Evolutionary conservation across 2,888 invertebrate genomes (phyloP).

Genomic region (Nineta flava): DNA sequence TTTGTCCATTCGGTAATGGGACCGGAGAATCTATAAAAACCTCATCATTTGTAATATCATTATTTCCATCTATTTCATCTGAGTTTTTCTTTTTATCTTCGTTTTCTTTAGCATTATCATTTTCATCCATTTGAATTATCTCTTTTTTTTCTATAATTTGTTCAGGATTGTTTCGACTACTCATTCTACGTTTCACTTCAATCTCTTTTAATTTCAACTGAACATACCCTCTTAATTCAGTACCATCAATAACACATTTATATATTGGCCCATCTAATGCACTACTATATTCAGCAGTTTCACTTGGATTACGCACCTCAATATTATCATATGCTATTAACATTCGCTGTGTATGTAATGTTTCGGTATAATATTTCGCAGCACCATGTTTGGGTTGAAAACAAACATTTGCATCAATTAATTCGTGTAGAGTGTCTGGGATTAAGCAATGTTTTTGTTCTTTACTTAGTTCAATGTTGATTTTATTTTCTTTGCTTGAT

Average conservation of each 20-base stretch:
- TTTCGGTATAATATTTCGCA: conserved; percentile 28
- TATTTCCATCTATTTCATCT: not conserved
- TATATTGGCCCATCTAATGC: conserved; percentile 44
- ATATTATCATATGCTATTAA: conserved; percentile 58
- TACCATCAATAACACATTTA: conserved; percentile 41
- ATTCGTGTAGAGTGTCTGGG: conserved; percentile 53
- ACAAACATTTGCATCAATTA: conserved; percentile 42
- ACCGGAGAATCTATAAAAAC: not conserved
- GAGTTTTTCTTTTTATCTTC: not conserved
- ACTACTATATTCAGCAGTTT: conserved; percentile 38
- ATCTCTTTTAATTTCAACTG: conserved; percentile 25
- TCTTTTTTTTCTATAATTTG: not conserved
- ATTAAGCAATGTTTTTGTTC: conserved; percentile 43
- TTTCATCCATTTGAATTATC: conserved; percentile 17
- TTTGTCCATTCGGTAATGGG: not conserved
- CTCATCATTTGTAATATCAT: not conserved
- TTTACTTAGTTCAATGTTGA: conserved; percentile 35
- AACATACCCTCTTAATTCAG: conserved; percentile 30
- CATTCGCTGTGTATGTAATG: conserved; percentile 44
- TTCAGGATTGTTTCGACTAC: not conserved
- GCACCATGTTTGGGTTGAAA: conserved; percentile 32
- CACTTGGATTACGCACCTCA: conserved; percentile 48
- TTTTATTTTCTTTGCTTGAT: conserved; percentile 30
- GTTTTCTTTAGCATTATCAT: conserved; percentile 12
- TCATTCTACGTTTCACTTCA: not conserved